These are phyloP conservation scores for Standfussiana lucernea DNA, from an alignment of 2,888 invertebrate species.

Conservation along the genomic window DNA sequence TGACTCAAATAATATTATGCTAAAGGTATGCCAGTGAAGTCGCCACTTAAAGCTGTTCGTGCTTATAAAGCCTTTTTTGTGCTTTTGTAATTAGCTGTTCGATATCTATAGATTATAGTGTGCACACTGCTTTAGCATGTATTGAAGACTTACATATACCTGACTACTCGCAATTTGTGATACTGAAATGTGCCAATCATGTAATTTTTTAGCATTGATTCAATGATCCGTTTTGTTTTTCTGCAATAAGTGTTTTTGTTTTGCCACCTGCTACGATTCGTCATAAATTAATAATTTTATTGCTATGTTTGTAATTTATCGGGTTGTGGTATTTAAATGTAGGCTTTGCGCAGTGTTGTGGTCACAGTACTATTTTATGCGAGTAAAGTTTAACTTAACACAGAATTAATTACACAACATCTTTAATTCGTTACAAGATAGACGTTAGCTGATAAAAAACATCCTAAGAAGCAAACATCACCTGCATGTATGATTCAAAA, in stretches of 20 bases:
- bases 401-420: not conserved
- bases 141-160: constrained; percentile 9
- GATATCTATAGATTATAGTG: constrained; percentile 59
- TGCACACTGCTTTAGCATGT: constrained; percentile 41
- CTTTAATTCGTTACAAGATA: not conserved
- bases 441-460: not conserved
- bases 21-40: constrained; percentile 76
- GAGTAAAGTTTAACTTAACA: not conserved
- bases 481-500: not conserved
- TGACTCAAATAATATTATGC: constrained; percentile 89
- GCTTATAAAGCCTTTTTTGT: constrained; percentile 66
- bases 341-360: not conserved
- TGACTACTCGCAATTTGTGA: constrained; percentile 24
- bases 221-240: constrained; percentile 17
- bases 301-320: constrained; percentile 7
- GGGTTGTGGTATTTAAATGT: not conserved
- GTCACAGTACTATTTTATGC: not conserved
- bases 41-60: constrained; percentile 67
- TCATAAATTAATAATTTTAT: constrained; percentile 2
- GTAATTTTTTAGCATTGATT: not conserved
- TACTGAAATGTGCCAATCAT: constrained; percentile 24
- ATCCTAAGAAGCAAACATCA: not conserved
- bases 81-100: constrained; percentile 70
- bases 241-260: constrained; percentile 12
- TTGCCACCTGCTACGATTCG: constrained; percentile 1